A percentile compares a stretch with the other conserved stretches of the same genome.
Evolutionary conservation across 2,888 invertebrate genomes (phyloP).

Genomic region (Anthophora plumipes): DNA sequence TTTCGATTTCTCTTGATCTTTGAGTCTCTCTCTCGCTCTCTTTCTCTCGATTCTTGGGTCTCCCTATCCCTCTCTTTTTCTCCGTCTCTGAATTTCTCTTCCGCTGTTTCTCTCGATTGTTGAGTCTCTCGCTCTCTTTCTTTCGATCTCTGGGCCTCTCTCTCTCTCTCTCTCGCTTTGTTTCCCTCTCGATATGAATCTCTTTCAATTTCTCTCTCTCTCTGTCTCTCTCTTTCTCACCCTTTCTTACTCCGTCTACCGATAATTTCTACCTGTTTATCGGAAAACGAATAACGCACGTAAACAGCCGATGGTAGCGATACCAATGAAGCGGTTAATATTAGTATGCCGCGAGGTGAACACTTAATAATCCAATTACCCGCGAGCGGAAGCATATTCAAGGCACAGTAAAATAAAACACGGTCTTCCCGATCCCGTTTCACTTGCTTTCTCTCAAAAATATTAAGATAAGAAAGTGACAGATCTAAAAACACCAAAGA

Average conservation of each 20-base stretch:
- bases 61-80: no score
- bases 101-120: no score
- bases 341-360: conserved; percentile 16
- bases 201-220: no score
- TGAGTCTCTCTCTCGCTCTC: background rate
- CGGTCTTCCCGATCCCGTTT: background rate
- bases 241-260: background rate
- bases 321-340: conserved; percentile 47
- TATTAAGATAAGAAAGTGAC: background rate
- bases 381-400: background rate
- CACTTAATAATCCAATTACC: conserved; percentile 56
- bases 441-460: background rate
- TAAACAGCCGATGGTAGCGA: conserved; percentile 30
- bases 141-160: no score
- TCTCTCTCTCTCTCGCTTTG: no score
- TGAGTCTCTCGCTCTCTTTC: background rate
- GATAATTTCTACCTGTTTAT: conserved; percentile 39
- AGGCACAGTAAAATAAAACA: background rate
- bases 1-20: no score
- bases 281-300: conserved; percentile 31
- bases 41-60: no score
- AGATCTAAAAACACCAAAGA: no score
- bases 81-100: no score
- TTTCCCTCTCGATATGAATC: no score
- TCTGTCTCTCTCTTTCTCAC: no score